phyloP scores from a whole-genome alignment of 2,888 invertebrate species.

The Urechis unicinctus region DNA sequence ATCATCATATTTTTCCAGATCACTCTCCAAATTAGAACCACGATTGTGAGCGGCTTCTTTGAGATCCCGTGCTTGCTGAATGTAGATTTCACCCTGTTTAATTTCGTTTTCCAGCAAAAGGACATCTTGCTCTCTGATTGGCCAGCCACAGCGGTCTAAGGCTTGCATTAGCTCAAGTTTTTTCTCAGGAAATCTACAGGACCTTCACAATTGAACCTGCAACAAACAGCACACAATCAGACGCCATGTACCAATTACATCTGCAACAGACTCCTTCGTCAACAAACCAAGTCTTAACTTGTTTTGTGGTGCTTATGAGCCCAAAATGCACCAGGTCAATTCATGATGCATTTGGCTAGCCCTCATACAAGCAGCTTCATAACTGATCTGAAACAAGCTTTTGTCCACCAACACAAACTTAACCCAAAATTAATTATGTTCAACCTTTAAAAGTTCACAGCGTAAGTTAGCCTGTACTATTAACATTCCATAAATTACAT shows the following conservation, averaged over 20 bases:
- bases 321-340: not conserved
- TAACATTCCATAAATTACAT: no score
- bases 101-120: slow-evolving; percentile 41
- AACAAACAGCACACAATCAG: no score
- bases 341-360: no score
- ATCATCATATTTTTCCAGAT: slow-evolving; percentile 5
- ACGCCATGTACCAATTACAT: no score
- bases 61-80: slow-evolving; percentile 37
- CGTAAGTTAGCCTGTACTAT: no score
- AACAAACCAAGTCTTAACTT: no score
- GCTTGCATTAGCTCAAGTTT: slow-evolving; percentile 28
- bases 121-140: slow-evolving; percentile 34
- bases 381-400: no score
- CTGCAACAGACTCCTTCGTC: no score
- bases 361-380: no score
- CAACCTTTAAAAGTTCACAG: no score
- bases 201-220: slow-evolving; percentile 20
- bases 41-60: slow-evolving; percentile 14
- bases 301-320: no score
- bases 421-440: no score
- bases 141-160: slow-evolving; percentile 36
- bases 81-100: slow-evolving; percentile 30
- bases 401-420: not conserved
- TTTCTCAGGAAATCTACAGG: slow-evolving; percentile 35
- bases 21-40: slow-evolving; percentile 8